These are phyloP conservation scores for Prunella fulvescens DNA, from an alignment of 2,113 vertebrate genomes.

Conservation along the genomic window DNA sequence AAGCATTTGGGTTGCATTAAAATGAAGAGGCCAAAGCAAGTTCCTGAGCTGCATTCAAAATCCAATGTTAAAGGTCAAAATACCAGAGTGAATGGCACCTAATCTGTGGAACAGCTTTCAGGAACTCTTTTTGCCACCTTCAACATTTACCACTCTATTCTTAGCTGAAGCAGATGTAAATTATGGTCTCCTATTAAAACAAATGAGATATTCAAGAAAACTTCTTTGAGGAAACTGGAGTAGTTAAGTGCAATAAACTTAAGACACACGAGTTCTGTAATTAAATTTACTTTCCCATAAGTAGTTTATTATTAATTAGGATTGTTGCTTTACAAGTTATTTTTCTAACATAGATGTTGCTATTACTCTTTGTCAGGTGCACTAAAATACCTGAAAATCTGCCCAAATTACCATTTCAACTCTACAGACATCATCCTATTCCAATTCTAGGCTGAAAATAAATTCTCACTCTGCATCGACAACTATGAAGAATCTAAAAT, in stretches of 20 bases:
- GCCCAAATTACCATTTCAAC: not conserved
- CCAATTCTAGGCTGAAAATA: not conserved
- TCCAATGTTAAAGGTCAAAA: constrained; percentile 46
- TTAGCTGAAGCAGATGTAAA: not conserved
- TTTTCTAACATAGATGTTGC: not conserved
- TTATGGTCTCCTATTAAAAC: not conserved
- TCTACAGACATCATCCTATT: not conserved
- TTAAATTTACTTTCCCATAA: not conserved
- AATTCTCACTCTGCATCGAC: not conserved
- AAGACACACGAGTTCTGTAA: not conserved
- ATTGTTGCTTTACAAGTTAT: not conserved
- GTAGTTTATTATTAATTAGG: not conserved
- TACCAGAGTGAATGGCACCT: not conserved
- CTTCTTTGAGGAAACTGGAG: not conserved
- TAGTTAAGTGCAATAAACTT: not conserved
- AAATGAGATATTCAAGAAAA: not conserved
- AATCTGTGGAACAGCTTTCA: not conserved
- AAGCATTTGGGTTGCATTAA: constrained; percentile 55
- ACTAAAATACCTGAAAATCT: not conserved
- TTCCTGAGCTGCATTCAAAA: constrained; percentile 58
- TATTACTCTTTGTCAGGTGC: not conserved
- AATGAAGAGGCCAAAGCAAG: constrained; percentile 57
- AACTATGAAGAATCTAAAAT: not conserved
- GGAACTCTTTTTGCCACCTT: not conserved
- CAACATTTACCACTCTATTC: not conserved